A percentile compares a stretch with the other conserved stretches of the same genome.
Evolutionary conservation across 2,113 vertebrate species (phyloP).

Genomic region (Suricata suricatta): DNA sequence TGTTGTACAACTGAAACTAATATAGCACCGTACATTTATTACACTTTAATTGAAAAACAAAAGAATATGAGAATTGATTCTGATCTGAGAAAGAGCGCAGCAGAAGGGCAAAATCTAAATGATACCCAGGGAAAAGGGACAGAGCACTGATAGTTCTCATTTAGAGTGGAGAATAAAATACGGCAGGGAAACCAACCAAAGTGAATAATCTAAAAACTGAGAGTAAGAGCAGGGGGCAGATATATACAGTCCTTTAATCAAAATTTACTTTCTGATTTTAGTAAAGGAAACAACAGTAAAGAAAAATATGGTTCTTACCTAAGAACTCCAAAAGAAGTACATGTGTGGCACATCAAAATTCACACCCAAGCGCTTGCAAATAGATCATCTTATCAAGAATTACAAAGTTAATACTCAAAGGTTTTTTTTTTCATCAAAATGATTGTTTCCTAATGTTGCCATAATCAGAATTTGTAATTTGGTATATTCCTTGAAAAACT

Average conservation of each 20-base stretch:
- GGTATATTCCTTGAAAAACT: neutral
- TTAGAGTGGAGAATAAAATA: neutral
- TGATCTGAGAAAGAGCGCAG: neutral
- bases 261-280: slow-evolving; percentile 3
- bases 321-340: neutral
- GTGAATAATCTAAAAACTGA: neutral
- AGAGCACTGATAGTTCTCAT: neutral
- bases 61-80: neutral
- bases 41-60: neutral
- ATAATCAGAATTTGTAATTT: slow-evolving; percentile 42
- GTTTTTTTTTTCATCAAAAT: neutral
- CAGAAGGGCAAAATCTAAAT: neutral
- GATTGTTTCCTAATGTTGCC: neutral
- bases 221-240: neutral
- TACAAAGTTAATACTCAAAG: neutral
- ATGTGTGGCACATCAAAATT: neutral
- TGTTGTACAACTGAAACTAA: neutral
- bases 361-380: neutral
- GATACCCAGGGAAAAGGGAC: neutral
- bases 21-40: neutral
- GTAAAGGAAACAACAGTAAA: neutral
- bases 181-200: neutral
- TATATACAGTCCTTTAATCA: neutral
- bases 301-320: neutral
- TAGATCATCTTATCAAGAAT: neutral